phyloP scores from a whole-genome alignment of 1,140 invertebrate species.

The Parasteatoda tepidariorum region DNA sequence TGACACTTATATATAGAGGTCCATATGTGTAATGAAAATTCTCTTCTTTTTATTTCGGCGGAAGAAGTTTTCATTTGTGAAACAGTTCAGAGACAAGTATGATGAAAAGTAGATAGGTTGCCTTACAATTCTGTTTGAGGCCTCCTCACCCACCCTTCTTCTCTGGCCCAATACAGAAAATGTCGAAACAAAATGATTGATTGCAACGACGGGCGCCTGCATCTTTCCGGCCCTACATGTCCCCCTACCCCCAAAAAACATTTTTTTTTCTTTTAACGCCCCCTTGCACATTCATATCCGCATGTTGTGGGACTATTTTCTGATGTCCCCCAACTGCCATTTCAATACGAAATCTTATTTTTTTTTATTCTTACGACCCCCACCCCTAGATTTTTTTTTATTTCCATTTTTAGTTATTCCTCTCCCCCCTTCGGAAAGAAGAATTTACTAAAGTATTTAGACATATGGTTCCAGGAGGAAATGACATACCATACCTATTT shows the following conservation, averaged over 20 bases:
- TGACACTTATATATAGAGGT: not conserved
- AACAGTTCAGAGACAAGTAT: slow-evolving; percentile 59
- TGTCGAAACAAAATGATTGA: slow-evolving; percentile 62
- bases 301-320: slow-evolving; percentile 55
- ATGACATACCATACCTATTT: not conserved
- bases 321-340: slow-evolving; percentile 48
- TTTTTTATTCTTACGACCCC: not conserved
- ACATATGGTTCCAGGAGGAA: not conserved
- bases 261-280: slow-evolving; percentile 48
- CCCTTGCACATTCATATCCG: slow-evolving; percentile 55
- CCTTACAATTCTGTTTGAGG: slow-evolving; percentile 49
- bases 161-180: slow-evolving; percentile 58
- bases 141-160: slow-evolving; percentile 1
- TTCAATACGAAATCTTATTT: slow-evolving; percentile 2
- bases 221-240: slow-evolving; percentile 48
- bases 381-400: not conserved
- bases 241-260: not conserved
- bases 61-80: slow-evolving; percentile 59
- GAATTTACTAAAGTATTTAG: not conserved
- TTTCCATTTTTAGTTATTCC: not conserved
- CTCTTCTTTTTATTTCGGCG: slow-evolving; percentile 27
- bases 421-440: not conserved
- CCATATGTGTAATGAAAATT: slow-evolving; percentile 47
- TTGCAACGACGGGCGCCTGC: slow-evolving; percentile 52
- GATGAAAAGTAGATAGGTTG: slow-evolving; percentile 60